Conservation (phyloP, 1,140 invertebrate genomes). For the Harlomillsia oculata region DNA sequence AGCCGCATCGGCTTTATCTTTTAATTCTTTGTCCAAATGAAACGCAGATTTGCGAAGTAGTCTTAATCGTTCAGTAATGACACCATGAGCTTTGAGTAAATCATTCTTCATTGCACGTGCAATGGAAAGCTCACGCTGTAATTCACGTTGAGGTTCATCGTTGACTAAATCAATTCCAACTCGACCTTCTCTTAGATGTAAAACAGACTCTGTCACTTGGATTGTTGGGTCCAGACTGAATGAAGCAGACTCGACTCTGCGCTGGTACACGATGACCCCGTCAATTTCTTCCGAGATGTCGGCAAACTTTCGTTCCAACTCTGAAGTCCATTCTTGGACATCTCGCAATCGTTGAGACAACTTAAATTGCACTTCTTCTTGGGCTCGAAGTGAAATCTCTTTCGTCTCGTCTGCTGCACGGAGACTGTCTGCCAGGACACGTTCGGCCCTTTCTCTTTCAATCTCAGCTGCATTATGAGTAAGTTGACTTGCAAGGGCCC, state of each 20-base stretch:
- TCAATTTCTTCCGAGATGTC: slow-evolving; percentile 52
- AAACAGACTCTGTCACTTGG: slow-evolving; percentile 19
- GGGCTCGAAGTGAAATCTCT: slow-evolving; percentile 52
- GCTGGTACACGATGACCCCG: slow-evolving; percentile 54
- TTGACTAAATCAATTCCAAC: slow-evolving; percentile 67
- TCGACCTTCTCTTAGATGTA: slow-evolving; percentile 53
- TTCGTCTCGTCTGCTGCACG: slow-evolving; percentile 53
- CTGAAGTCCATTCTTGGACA: slow-evolving; percentile 65
- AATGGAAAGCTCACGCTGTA: slow-evolving; percentile 55
- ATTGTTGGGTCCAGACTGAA: neutral
- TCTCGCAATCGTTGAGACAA: slow-evolving; percentile 68
- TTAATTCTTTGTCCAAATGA: slow-evolving; percentile 67
- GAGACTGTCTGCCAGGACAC: slow-evolving; percentile 50
- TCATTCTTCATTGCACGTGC: slow-evolving; percentile 53
- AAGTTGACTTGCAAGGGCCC: slow-evolving; percentile 56
- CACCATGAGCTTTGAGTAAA: slow-evolving; percentile 56
- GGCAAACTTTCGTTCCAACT: slow-evolving; percentile 62
- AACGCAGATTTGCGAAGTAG: slow-evolving; percentile 64
- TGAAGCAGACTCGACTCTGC: slow-evolving; percentile 45
- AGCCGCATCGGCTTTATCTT: slow-evolving; percentile 67
- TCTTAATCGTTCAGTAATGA: slow-evolving; percentile 68
- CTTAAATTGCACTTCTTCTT: slow-evolving; percentile 53
- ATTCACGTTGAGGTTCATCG: slow-evolving; percentile 57
- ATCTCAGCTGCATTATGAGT: slow-evolving; percentile 55
- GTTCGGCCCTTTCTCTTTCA: slow-evolving; percentile 61